Evolutionary conservation across 2,888 invertebrate genomes (phyloP).

Genomic region (Maniola hyperantus): DNA sequence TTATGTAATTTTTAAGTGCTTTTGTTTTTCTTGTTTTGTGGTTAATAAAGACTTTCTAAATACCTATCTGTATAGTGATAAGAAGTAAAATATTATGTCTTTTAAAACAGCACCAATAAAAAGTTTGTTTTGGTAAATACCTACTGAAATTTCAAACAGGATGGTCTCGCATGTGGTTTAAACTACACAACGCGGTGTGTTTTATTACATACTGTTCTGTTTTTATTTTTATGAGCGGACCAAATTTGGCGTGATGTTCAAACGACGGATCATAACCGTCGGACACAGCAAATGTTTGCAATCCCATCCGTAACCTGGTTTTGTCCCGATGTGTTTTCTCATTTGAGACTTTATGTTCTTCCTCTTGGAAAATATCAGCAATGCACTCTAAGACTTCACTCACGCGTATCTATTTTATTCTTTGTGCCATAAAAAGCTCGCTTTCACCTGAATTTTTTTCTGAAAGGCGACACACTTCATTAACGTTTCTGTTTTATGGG

Average conservation of each 20-base stretch:
- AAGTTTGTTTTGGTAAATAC: slow-evolving; percentile 16
- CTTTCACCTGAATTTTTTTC: slow-evolving; percentile 60
- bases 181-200: slow-evolving; percentile 58
- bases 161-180: slow-evolving; percentile 49
- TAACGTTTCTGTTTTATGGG: slow-evolving; percentile 46
- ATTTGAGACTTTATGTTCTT: slow-evolving; percentile 50
- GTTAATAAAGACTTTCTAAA: no score
- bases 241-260: slow-evolving; percentile 76
- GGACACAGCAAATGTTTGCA: slow-evolving; percentile 75
- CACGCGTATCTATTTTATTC: slow-evolving; percentile 67
- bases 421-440: slow-evolving; percentile 63
- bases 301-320: slow-evolving; percentile 64
- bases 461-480: slow-evolving; percentile 63
- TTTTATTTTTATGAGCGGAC: slow-evolving; percentile 75
- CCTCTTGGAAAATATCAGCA: slow-evolving; percentile 53
- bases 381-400: slow-evolving; percentile 59
- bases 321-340: slow-evolving; percentile 51
- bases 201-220: slow-evolving; percentile 63
- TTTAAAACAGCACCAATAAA: slow-evolving; percentile 3
- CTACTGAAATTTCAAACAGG: slow-evolving; percentile 15
- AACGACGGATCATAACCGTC: slow-evolving; percentile 76
- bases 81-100: background rate
- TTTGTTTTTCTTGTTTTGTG: no score
- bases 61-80: background rate
- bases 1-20: no score